These are phyloP conservation scores for Mormyrus iriodes DNA, from an alignment of 2,113 vertebrate species.

Conservation along the genomic window DNA sequence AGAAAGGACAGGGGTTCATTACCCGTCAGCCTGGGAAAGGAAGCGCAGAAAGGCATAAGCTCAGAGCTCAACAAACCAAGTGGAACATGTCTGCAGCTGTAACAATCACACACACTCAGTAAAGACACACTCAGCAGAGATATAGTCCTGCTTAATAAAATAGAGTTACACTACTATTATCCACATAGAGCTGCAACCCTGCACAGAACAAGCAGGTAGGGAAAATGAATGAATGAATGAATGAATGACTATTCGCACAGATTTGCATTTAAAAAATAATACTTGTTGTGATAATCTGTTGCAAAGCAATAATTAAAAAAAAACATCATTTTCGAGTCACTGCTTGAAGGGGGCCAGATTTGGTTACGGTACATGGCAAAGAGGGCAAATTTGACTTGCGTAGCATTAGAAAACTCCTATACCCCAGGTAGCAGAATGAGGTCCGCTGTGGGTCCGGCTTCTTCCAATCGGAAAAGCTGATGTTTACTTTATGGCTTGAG, in stretches of 20 bases:
- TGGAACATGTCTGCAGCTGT: not conserved
- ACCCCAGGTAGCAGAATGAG: conserved; percentile 17
- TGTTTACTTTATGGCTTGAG: conserved; percentile 30
- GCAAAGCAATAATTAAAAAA: not conserved
- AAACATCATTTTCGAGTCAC: not conserved
- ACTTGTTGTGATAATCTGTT: not conserved
- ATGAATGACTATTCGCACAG: not conserved
- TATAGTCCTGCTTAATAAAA: not conserved
- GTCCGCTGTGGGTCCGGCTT: conserved; percentile 6
- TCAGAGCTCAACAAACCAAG: not conserved
- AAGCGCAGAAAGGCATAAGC: not conserved
- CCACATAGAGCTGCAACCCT: not conserved
- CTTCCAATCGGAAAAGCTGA: conserved; percentile 27
- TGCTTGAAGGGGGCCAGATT: conserved; percentile 5
- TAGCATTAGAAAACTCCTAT: conserved; percentile 18
- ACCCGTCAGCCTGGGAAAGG: conserved; percentile 77
- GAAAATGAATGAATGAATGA: not conserved
- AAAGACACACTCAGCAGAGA: not conserved
- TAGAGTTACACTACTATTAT: not conserved
- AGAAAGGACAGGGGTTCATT: conserved; percentile 93
- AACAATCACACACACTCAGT: conserved; percentile 14
- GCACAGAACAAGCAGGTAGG: not conserved
- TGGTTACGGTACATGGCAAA: conserved; percentile 18
- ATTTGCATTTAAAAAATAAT: not conserved
- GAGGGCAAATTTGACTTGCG: not conserved